Percentiles rank a stretch among this genome's conserved stretches.
Evolutionary conservation across 64 coral and sea anemone species (phyloP).

Genomic region (Catalaphyllia jardinei): DNA sequence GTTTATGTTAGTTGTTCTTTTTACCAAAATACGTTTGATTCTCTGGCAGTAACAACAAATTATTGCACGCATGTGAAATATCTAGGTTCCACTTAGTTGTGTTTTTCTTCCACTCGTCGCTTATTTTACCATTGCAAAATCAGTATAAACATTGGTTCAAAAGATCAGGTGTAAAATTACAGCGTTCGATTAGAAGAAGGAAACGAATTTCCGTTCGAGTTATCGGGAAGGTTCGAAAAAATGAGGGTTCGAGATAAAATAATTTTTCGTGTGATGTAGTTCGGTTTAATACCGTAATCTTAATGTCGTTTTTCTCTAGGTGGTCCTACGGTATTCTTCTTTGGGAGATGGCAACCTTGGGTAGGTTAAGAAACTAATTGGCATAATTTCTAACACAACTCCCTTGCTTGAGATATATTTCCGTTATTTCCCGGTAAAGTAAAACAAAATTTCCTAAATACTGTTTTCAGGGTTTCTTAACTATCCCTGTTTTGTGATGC

Average conservation of each 20-base stretch:
- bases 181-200: no score
- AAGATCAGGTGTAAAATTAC: no score
- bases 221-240: no score
- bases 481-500: not conserved
- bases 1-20: no score
- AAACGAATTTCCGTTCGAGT: no score
- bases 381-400: no score
- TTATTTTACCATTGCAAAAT: not conserved
- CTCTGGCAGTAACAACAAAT: no score
- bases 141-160: not conserved
- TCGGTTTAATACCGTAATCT: not conserved
- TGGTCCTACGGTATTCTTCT: not conserved
- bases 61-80: not conserved
- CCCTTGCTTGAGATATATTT: not conserved
- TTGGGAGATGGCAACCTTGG: not conserved
- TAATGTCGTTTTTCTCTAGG: not conserved
- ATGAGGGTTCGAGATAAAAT: not conserved
- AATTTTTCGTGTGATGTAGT: not conserved
- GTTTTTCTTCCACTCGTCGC: not conserved
- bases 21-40: no score
- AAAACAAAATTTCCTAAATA: not conserved
- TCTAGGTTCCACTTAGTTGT: not conserved
- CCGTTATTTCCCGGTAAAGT: not conserved
- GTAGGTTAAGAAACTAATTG: not conserved
- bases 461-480: not conserved